A percentile compares a stretch with the other conserved stretches of the same genome.
Evolutionary conservation across 2,113 vertebrate genomes (phyloP).

Genomic region (Leptobrachium ailaonicum): DNA sequence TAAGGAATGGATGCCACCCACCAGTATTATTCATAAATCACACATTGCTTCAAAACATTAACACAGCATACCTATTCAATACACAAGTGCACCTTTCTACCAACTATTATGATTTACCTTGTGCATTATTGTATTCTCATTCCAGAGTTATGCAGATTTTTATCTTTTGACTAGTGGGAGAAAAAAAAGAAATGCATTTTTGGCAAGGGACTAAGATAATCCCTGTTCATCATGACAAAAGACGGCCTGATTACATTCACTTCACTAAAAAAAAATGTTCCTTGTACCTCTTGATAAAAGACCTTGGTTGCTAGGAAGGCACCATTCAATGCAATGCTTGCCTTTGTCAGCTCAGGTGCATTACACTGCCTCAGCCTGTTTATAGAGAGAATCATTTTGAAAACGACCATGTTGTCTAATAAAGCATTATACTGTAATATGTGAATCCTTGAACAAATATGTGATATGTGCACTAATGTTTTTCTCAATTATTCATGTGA

Average conservation of each 20-base stretch:
- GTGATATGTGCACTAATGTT: too few species aligned
- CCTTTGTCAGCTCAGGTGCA: neutral
- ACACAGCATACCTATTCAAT: too few species aligned
- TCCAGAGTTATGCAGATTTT: neutral
- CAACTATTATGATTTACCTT: neutral
- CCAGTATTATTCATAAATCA: too few species aligned
- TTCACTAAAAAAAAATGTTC: neutral
- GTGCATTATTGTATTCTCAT: neutral
- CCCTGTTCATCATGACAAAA: neutral
- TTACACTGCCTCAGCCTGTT: neutral
- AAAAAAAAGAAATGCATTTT: neutral
- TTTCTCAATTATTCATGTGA: too few species aligned
- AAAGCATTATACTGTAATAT: too few species aligned
- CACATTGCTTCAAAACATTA: too few species aligned
- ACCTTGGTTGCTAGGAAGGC: conserved; percentile 2
- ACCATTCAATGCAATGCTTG: neutral
- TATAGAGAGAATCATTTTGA: neutral
- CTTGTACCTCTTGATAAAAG: neutral
- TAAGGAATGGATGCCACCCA: too few species aligned
- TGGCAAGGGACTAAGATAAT: neutral
- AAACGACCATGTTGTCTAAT: too few species aligned
- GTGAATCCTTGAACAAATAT: too few species aligned
- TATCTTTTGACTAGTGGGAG: neutral
- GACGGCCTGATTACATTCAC: neutral
- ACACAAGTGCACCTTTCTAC: neutral